These are phyloP conservation scores for Andrena fulva DNA, from an alignment of 2,888 invertebrate genomes.

Conservation along the genomic window DNA sequence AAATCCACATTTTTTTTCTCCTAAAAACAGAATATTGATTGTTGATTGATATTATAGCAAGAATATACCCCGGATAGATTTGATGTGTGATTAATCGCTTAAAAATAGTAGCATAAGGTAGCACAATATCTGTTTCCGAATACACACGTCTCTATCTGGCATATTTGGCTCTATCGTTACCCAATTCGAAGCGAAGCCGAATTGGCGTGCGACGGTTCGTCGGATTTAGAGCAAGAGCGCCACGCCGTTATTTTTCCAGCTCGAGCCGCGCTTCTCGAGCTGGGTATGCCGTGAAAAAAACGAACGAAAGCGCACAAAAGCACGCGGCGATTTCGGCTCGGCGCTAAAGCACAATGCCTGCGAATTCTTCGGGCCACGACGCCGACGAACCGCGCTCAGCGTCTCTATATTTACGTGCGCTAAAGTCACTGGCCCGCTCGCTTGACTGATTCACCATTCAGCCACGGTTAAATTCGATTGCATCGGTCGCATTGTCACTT, in stretches of 20 bases:
- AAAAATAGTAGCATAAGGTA: not conserved
- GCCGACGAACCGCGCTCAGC: slow-evolving; percentile 52
- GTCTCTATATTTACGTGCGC: slow-evolving; percentile 72
- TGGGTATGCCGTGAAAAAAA: slow-evolving; percentile 64
- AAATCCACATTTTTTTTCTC: not conserved
- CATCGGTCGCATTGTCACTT: slow-evolving; percentile 17
- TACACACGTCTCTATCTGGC: not conserved
- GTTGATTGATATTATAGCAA: not conserved
- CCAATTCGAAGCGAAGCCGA: slow-evolving; percentile 37
- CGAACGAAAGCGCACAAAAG: slow-evolving; percentile 52
- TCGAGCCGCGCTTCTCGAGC: slow-evolving; percentile 13
- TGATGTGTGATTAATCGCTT: not conserved
- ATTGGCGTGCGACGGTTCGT: slow-evolving; percentile 31
- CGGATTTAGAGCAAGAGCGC: slow-evolving; percentile 53
- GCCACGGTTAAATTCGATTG: slow-evolving; percentile 44
- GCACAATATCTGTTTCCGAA: not conserved
- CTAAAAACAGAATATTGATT: not conserved
- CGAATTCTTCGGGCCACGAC: slow-evolving; percentile 66
- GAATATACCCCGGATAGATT: not conserved
- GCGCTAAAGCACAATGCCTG: slow-evolving; percentile 69
- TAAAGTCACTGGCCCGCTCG: slow-evolving; percentile 71
- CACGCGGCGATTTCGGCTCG: slow-evolving; percentile 67
- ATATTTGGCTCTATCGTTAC: slow-evolving; percentile 24
- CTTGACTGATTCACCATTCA: slow-evolving; percentile 68
- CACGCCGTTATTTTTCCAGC: slow-evolving; percentile 54